These are phyloP conservation scores for Uria lomvia DNA, from an alignment of 2,113 vertebrate genomes.

Conservation along the genomic window DNA sequence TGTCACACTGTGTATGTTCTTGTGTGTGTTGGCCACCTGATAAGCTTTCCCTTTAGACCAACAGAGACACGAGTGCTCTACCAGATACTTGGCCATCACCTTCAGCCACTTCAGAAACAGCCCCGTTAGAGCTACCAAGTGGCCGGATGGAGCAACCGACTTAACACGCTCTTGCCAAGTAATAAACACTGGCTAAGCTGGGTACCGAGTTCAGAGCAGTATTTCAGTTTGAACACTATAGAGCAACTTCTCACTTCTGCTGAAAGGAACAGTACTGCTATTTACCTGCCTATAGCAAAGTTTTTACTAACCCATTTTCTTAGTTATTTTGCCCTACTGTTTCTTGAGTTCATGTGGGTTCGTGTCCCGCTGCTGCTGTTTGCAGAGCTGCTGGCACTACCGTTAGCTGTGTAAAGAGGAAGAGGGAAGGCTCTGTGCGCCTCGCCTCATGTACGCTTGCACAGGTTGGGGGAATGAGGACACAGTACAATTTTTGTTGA, in stretches of 20 bases:
- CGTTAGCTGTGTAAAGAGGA: neutral
- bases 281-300: neutral
- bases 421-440: neutral
- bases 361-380: neutral
- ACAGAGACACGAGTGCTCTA: neutral
- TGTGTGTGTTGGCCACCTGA: neutral
- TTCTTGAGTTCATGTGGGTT: neutral
- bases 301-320: neutral
- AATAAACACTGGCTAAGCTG: neutral
- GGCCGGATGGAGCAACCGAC: neutral
- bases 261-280: neutral
- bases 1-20: neutral
- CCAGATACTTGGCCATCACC: neutral
- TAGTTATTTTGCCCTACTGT: neutral
- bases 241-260: neutral
- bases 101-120: neutral
- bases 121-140: neutral
- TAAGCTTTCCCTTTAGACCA: neutral
- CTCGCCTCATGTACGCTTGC: neutral
- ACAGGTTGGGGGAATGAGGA: neutral
- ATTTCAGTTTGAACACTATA: neutral
- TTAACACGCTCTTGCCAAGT: neutral
- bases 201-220: neutral
- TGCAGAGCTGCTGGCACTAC: neutral
- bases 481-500: neutral